Base-by-base conservation (phyloP, 1,140 invertebrate genomes). In the Tetramorium alpestre region DNA sequence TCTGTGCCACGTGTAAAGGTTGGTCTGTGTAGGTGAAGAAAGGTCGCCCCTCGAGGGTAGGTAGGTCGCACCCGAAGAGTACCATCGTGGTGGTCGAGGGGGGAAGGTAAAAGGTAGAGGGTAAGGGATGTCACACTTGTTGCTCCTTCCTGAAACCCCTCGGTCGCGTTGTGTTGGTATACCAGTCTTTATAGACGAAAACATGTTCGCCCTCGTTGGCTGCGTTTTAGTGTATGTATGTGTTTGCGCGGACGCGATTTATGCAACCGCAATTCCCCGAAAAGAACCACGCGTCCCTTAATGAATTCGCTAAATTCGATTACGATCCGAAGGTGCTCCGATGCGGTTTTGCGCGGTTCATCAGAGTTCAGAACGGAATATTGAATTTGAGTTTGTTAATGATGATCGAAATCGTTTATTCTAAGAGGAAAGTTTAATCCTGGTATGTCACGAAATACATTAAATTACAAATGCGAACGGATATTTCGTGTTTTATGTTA, bases 91-190 rank as follows among this genome's bases (percentile, higher is more conserved):
- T 56, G 54, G 64, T 7, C 33, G 38, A n/a, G 22, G 22, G 18
- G 56, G 56, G 72, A 91, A 91, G 88, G 86, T 91, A 85, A 85
- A 82, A 91, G 85, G 88, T 90, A 85, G 76, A 87, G 85, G 85
- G 86, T 70, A 91, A 90, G 85, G 88, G 91, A 90, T 90, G 86
- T 90, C 87, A 88, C 90, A 91, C 91, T 92, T 92, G 91, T 92
- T 92, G 91, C 91, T 92, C 78, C 82, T 73, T 80, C 76, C 87
- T 89, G 76, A 89, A 86, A 67, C 80, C 82, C 49, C 87, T 80
- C 84, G 65, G 33, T 16, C 28, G 67, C 70, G 72, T 72, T 69
- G 67, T 65, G 28, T 58, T 58, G 54, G 56, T 87, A 76, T 58
- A 72, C 76, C 28, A 54, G 58, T 73, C 82, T 85, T 80, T 86